Percentiles rank a stretch among this genome's conserved stretches.
Conservation (phyloP, 2,113 vertebrate species). For the Glareola pratincola region DNA sequence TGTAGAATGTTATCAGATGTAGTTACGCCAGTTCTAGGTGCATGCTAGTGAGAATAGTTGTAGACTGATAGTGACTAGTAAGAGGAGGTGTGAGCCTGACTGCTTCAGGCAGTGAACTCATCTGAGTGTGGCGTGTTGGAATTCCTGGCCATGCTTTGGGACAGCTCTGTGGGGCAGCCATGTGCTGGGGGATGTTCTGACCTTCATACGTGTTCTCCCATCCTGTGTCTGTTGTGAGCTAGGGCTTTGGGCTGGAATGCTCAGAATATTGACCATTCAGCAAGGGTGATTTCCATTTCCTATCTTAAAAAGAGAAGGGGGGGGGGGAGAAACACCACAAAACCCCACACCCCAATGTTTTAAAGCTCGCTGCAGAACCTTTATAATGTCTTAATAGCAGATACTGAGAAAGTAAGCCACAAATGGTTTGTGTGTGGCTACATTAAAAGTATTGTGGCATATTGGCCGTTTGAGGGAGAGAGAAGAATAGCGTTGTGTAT, state of each 20-base stretch:
- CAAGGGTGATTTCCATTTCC: background rate
- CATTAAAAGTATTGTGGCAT: background rate
- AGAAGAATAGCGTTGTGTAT: background rate
- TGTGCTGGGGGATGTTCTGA: background rate
- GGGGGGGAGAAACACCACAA: background rate
- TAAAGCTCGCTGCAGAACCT: background rate
- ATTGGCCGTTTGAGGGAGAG: background rate
- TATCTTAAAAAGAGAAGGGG: background rate
- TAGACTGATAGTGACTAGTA: background rate
- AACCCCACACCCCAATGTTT: background rate
- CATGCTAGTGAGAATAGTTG: background rate
- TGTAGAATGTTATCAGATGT: background rate
- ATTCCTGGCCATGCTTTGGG: accelerated
- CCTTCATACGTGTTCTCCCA: background rate
- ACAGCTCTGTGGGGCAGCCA: background rate
- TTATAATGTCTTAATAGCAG: background rate
- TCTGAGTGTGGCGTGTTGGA: background rate
- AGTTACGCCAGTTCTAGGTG: background rate
- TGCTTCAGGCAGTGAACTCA: background rate
- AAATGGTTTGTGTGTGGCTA: background rate
- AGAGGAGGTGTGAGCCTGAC: background rate
- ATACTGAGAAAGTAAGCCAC: background rate
- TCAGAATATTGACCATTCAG: background rate
- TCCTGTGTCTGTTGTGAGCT: background rate
- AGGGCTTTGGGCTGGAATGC: background rate